A percentile compares a stretch with the other conserved stretches of the same genome.
Evolutionary conservation across 2,888 invertebrate species (phyloP).

Genomic region (Dryobota labecula): DNA sequence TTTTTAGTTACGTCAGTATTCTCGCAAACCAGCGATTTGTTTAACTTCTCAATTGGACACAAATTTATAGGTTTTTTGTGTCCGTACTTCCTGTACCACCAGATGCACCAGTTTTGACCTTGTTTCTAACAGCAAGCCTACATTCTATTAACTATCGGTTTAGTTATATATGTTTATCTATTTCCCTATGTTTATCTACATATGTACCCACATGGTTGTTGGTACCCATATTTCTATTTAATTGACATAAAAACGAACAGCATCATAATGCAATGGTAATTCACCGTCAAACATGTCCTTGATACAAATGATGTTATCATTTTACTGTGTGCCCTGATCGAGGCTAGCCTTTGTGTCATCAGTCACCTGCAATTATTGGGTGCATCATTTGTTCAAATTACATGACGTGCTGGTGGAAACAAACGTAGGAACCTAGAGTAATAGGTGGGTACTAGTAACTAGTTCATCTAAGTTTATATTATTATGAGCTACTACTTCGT

Average conservation of each 20-base stretch:
- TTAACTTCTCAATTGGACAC: not conserved
- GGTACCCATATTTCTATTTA: slow-evolving; percentile 19
- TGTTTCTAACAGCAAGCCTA: not conserved
- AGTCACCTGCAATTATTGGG: slow-evolving; percentile 74
- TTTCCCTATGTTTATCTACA: slow-evolving; percentile 8
- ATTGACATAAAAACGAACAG: slow-evolving; percentile 34
- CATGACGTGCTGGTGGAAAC: slow-evolving; percentile 19
- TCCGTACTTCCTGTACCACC: not conserved
- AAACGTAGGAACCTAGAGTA: slow-evolving; percentile 5
- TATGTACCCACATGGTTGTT: not conserved
- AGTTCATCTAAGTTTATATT: too few species aligned
- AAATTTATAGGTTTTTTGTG: not conserved
- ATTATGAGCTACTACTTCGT: too few species aligned
- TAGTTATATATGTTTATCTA: not conserved
- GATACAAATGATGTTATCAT: slow-evolving; percentile 72
- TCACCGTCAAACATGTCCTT: slow-evolving; percentile 69
- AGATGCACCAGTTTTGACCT: not conserved
- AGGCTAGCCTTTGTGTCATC: slow-evolving; percentile 76
- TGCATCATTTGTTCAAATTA: slow-evolving; percentile 61
- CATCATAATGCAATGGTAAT: slow-evolving; percentile 51
- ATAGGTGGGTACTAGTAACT: not conserved
- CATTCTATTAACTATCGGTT: not conserved
- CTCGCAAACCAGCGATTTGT: too few species aligned
- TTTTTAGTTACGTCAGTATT: too few species aligned
- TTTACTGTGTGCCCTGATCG: slow-evolving; percentile 72